Evolutionary conservation across 2,888 invertebrate species (phyloP).

Genomic region (Lasioglossum villosulum): DNA sequence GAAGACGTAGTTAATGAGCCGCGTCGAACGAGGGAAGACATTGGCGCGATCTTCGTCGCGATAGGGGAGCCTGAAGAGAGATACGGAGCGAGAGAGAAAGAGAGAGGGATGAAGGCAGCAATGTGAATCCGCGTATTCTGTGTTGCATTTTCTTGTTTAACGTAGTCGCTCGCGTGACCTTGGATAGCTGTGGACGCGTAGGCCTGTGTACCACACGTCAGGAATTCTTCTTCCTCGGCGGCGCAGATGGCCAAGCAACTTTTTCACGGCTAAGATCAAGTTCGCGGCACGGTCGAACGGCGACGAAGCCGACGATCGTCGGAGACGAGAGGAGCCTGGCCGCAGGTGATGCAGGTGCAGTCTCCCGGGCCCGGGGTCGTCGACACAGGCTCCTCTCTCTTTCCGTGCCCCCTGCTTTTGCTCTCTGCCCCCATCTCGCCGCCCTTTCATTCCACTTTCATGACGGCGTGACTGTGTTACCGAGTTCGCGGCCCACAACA

Average conservation of each 20-base stretch:
- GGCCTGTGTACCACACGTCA: conserved; percentile 15
- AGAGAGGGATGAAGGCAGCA: not conserved
- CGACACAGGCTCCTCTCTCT: conserved; percentile 52
- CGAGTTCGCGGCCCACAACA: conserved; percentile 40
- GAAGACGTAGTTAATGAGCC: conserved; percentile 25
- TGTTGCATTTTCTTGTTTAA: not conserved
- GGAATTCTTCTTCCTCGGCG: conserved; percentile 42
- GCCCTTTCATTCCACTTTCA: conserved; percentile 50
- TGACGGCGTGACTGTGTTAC: conserved; percentile 57
- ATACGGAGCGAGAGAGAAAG: not conserved
- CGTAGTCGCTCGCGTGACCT: conserved; percentile 12
- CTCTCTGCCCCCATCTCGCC: conserved; percentile 21
- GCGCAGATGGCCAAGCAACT: conserved; percentile 59
- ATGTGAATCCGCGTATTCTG: conserved; percentile 50
- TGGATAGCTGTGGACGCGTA: conserved; percentile 15
- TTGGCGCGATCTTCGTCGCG: not conserved
- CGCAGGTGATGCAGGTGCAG: conserved; percentile 72
- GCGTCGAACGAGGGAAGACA: conserved; percentile 23
- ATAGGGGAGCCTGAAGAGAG: conserved; percentile 6
- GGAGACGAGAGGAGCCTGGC: conserved; percentile 29
- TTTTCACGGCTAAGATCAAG: conserved; percentile 65
- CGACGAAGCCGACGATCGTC: conserved; percentile 27
- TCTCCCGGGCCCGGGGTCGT: conserved; percentile 67
- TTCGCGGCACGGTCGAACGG: conserved; percentile 52
- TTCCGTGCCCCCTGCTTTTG: conserved; percentile 22